Evolutionary conservation across 2,113 vertebrate species (phyloP), one percentile per base, ranked within the genome.

Genomic region (Trochalopteron elliotii): DNA sequence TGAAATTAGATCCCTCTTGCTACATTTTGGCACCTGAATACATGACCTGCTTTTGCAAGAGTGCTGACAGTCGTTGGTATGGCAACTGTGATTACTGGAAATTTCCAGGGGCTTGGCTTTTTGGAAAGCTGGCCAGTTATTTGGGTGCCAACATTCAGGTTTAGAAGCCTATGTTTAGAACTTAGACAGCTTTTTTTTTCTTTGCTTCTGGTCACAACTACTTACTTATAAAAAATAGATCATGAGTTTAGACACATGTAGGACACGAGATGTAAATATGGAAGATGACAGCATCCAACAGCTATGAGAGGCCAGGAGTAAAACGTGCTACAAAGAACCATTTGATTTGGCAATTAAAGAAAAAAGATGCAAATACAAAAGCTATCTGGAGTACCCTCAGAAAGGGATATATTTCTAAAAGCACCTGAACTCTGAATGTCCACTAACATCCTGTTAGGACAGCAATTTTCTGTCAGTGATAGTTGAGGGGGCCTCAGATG

Each of bases 1-100:
- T 94, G 89, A 91, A 96, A 96, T 96, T 93, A 90, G 84, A 95
- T 70, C 78, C 78, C 45, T 94, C 81, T 93, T 95, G 87, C 91
- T 95, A 87, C 78, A 87, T 94, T 94, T 95, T 97, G 94, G 93
- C 95, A 95, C 81, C 71, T 94, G 80, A 79, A 90, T 85, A 80
- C 83, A 89, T 93, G 96, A 96, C 95, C 95, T 96, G 94, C 81
- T 96, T 97, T 97, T 95, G 94, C 83, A 94, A 91, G 91, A 96
- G 93, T 89, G 81, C 84, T 95, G 93, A 96, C 84, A 96, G 87
- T 71, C 6, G 91, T 96, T 96, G 95, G 91, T 95, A 96, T 94
- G 93, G 95, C 77, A 96, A 97, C 95, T 35, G 87, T 93, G 91
- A 95, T 94, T 94, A 95, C 91, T 97, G 94, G 96, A 96, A 97